Conservation (phyloP, 2,113 vertebrate species). For the Etheostoma cragini region DNA sequence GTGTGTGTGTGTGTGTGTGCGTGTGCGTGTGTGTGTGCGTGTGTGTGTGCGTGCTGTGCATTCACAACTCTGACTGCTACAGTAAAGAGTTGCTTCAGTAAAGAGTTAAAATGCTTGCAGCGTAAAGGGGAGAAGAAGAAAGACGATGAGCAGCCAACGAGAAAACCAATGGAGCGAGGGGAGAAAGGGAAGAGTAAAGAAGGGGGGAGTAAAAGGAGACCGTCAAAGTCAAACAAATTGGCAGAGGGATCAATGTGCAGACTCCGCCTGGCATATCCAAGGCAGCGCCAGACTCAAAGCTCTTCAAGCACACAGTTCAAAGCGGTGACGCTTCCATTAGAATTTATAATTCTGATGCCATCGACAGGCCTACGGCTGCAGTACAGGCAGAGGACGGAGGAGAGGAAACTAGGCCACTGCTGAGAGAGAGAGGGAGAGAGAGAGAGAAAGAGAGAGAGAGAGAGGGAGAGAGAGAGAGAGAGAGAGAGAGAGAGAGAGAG, state of each 20-base stretch:
- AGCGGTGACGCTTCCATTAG: conserved; percentile 77
- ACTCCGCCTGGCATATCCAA: conserved; percentile 70
- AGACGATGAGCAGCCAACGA: conserved; percentile 35
- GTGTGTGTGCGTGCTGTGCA: conserved; percentile 3
- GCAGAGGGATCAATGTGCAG: conserved; percentile 77
- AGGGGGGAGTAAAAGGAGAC: conserved; percentile 30
- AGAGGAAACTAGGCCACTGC: conserved; percentile 74
- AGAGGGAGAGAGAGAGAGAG: no score
- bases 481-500: conserved; percentile 1
- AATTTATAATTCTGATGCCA: conserved; percentile 80
- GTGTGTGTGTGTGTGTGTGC: conserved; percentile 12
- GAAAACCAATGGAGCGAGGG: conserved; percentile 34
- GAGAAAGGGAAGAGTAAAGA: not conserved
- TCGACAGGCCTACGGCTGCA: conserved; percentile 70
- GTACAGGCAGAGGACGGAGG: conserved; percentile 45
- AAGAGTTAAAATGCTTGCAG: conserved; percentile 16
- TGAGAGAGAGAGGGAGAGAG: conserved; percentile 20
- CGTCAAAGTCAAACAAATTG: conserved; percentile 79
- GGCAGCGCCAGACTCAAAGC: conserved; percentile 76
- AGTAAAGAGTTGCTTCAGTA: not conserved
- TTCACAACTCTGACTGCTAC: conserved; percentile 29
- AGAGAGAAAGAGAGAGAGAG: conserved; percentile 3
- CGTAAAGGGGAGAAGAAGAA: conserved; percentile 49
- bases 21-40: conserved; percentile 15
- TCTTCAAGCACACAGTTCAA: conserved; percentile 79